These are phyloP conservation scores for Lacanobia oleracea DNA, from an alignment of 2,888 invertebrate genomes.

Conservation along the genomic window DNA sequence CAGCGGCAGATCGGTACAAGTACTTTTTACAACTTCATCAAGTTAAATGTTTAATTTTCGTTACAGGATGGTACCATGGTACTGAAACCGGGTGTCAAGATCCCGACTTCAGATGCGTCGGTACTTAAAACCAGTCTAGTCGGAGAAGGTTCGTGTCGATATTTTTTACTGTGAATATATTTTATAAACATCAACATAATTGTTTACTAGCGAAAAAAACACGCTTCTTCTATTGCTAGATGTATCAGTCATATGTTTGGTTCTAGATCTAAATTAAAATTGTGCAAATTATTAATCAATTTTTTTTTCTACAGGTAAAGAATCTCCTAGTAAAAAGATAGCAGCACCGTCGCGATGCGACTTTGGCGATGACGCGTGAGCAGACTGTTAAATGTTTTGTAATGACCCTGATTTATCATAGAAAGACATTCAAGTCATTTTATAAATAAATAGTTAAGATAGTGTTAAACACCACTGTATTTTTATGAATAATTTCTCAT, in stretches of 20 bases:
- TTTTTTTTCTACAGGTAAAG: slow-evolving; percentile 71
- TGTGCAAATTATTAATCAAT: neutral
- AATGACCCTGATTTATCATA: slow-evolving; percentile 37
- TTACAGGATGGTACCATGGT: slow-evolving; percentile 88
- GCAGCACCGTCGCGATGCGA: slow-evolving; percentile 77
- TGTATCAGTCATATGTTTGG: too few relatives aligned
- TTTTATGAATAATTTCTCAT: slow-evolving; percentile 51
- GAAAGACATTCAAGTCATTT: slow-evolving; percentile 25
- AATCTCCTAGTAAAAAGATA: slow-evolving; percentile 73
- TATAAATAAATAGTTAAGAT: slow-evolving; percentile 48
- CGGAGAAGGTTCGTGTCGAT: slow-evolving; percentile 71
- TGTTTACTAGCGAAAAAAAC: too few relatives aligned
- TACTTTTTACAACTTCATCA: neutral
- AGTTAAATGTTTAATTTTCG: slow-evolving; percentile 9
- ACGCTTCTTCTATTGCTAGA: too few relatives aligned
- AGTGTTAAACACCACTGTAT: slow-evolving; percentile 55
- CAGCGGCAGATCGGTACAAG: neutral
- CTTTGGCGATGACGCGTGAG: slow-evolving; percentile 71
- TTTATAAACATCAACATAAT: too few relatives aligned
- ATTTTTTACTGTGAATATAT: neutral
- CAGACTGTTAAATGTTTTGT: slow-evolving; percentile 37
- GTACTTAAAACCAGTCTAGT: slow-evolving; percentile 75
- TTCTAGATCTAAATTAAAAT: too few relatives aligned
- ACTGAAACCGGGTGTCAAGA: slow-evolving; percentile 86
- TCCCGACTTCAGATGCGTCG: slow-evolving; percentile 77